Conservation (phyloP, 2,888 invertebrate species). For the Cantharis nigra region DNA sequence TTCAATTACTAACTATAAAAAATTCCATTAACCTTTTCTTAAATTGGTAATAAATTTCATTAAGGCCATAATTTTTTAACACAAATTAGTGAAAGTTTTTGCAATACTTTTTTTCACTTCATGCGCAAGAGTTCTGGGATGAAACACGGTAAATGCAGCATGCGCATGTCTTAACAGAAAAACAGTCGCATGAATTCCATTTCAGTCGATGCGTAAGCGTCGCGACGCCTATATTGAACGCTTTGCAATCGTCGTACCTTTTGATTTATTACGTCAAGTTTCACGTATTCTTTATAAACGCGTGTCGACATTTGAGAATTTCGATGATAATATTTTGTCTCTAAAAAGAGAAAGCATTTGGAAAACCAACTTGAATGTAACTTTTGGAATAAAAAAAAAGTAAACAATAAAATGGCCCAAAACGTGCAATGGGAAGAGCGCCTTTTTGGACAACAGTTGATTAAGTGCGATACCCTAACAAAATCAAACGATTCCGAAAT, state of each 20-base stretch:
- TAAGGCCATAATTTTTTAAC: neutral
- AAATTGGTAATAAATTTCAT: neutral
- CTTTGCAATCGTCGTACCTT: conserved; percentile 1
- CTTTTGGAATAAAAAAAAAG: neutral
- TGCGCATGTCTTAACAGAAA: conserved; percentile 17
- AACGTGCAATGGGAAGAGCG: conserved; percentile 64
- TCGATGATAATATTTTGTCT: neutral
- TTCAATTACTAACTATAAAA: neutral
- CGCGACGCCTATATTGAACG: conserved; percentile 41
- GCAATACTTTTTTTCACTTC: neutral
- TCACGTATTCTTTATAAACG: neutral
- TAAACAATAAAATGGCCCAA: conserved; percentile 15
- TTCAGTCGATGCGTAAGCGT: conserved; percentile 42
- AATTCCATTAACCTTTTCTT: neutral
- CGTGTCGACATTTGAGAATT: neutral
- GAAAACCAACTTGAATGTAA: neutral
- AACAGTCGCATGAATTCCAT: conserved; percentile 23
- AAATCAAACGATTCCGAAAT: conserved; percentile 58
- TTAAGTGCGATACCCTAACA: conserved; percentile 58
- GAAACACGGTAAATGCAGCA: neutral
- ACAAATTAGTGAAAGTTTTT: neutral
- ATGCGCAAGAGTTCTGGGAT: neutral
- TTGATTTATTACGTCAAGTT: neutral
- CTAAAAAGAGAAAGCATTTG: neutral
- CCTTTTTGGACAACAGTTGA: conserved; percentile 62